A percentile compares a stretch with the other conserved stretches of the same genome.
These are phyloP conservation scores for Drosophila pandora DNA, from an alignment of 1,140 invertebrate genomes.

Conservation along the genomic window DNA sequence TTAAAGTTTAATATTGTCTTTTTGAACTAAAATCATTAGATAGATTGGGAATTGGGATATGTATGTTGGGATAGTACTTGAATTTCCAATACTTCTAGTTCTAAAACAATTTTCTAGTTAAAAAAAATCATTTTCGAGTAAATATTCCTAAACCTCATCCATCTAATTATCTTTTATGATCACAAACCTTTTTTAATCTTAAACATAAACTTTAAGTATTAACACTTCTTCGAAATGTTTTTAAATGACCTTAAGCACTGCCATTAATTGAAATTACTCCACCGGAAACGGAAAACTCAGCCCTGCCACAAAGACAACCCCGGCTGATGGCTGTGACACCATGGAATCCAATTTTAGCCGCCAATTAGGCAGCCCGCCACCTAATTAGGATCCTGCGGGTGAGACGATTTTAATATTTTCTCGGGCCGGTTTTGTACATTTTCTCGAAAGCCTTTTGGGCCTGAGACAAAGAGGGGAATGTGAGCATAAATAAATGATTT, in stretches of 20 bases:
- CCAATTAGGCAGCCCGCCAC: conserved; percentile 47
- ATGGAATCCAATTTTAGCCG: conserved; percentile 14
- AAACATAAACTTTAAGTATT: background rate
- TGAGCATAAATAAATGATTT: conserved; percentile 64
- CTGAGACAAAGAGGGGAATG: conserved; percentile 2
- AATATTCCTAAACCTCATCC: too few relatives aligned
- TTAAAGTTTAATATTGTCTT: too few relatives aligned
- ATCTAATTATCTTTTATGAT: background rate
- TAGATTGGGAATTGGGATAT: too few relatives aligned
- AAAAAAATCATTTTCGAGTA: too few relatives aligned
- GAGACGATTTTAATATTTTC: conserved; percentile 51
- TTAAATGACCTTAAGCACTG: background rate
- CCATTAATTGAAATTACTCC: background rate
- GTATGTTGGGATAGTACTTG: too few relatives aligned
- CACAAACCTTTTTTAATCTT: background rate
- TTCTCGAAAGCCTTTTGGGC: conserved; percentile 17
- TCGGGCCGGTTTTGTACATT: conserved; percentile 22
- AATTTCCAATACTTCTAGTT: too few relatives aligned
- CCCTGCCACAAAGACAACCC: background rate
- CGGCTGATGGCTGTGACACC: background rate
- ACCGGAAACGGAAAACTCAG: conserved; percentile 14
- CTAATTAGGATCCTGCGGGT: conserved; percentile 65
- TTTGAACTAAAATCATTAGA: too few relatives aligned
- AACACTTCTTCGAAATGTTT: background rate
- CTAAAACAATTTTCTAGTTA: too few relatives aligned